phyloP scores from a whole-genome alignment of 2,888 invertebrate species.

The Stenotaenia linearis region DNA sequence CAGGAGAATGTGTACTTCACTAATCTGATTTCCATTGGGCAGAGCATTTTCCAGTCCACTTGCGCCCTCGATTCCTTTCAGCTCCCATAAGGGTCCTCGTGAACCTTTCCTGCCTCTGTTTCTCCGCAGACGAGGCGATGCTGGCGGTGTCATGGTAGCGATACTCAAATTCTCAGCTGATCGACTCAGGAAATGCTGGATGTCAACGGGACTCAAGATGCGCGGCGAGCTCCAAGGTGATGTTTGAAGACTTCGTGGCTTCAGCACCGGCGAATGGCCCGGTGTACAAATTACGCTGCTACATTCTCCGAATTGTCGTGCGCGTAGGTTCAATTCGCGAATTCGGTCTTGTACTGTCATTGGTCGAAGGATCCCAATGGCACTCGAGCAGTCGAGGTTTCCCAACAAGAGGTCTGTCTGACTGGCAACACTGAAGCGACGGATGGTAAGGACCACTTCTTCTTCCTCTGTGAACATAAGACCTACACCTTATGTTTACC shows the following conservation, averaged over 20 bases:
- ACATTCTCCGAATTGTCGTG: slow-evolving; percentile 50
- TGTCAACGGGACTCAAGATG: slow-evolving; percentile 51
- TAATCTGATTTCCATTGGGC: slow-evolving; percentile 34
- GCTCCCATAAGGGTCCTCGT: not conserved
- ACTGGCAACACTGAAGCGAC: slow-evolving; percentile 49
- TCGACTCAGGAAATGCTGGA: slow-evolving; percentile 49
- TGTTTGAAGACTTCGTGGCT: slow-evolving; percentile 43
- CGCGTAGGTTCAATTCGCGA: slow-evolving; percentile 50
- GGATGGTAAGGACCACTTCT: slow-evolving; percentile 35
- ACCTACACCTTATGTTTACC: slow-evolving; percentile 8
- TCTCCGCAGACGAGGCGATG: slow-evolving; percentile 46
- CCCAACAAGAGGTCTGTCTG: slow-evolving; percentile 51
- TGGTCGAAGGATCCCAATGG: slow-evolving; percentile 46
- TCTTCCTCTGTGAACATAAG: slow-evolving; percentile 30
- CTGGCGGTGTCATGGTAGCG: slow-evolving; percentile 39
- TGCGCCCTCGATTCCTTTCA: slow-evolving; percentile 14
- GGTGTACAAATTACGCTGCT: slow-evolving; percentile 36
- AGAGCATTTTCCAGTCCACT: slow-evolving; percentile 8
- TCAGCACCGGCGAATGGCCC: slow-evolving; percentile 38
- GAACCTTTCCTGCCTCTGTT: slow-evolving; percentile 32
- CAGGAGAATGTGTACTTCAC: slow-evolving; percentile 36
- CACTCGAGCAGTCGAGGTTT: slow-evolving; percentile 46
- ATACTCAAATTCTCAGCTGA: slow-evolving; percentile 49
- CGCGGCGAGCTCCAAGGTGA: slow-evolving; percentile 53
- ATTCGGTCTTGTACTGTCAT: slow-evolving; percentile 51